These are phyloP conservation scores for Ranitomeya imitator DNA, from an alignment of 2,113 vertebrate species.

Conservation along the genomic window DNA sequence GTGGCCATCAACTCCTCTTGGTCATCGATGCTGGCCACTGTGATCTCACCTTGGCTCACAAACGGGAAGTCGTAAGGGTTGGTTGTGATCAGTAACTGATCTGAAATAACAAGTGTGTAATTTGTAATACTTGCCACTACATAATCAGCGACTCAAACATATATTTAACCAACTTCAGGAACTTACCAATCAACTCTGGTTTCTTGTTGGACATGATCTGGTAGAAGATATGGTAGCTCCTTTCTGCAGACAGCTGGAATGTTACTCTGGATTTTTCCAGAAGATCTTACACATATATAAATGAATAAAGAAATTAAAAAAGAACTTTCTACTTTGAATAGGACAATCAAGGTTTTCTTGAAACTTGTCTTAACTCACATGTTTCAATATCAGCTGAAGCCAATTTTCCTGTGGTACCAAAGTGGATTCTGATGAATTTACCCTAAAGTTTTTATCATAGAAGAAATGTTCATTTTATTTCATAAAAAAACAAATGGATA, in stretches of 20 bases:
- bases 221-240: constrained; percentile 63
- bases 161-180: neutral
- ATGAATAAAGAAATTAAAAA: neutral
- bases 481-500: neutral
- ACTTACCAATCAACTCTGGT: constrained; percentile 57
- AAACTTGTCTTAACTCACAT: constrained; percentile 59
- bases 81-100: constrained; percentile 61
- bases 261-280: constrained; percentile 62
- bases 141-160: neutral
- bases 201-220: constrained; percentile 66
- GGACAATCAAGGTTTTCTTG: neutral
- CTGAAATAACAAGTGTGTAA: constrained; percentile 51
- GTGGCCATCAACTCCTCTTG: constrained; percentile 62
- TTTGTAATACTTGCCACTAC: neutral
- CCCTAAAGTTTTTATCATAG: constrained; percentile 58
- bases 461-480: neutral
- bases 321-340: neutral
- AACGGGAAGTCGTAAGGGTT: constrained; percentile 56
- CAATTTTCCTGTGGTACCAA: constrained; percentile 64
- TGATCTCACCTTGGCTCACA: constrained; percentile 59
- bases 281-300: constrained; percentile 57
- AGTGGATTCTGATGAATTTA: constrained; percentile 74
- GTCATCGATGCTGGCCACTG: constrained; percentile 58
- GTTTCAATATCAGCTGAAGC: constrained; percentile 66
- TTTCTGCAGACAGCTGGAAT: constrained; percentile 64